Evolutionary conservation across 2,113 vertebrate genomes (phyloP), one percentile per base, ranked within the genome.

Genomic region (Pachyramphus minor): DNA sequence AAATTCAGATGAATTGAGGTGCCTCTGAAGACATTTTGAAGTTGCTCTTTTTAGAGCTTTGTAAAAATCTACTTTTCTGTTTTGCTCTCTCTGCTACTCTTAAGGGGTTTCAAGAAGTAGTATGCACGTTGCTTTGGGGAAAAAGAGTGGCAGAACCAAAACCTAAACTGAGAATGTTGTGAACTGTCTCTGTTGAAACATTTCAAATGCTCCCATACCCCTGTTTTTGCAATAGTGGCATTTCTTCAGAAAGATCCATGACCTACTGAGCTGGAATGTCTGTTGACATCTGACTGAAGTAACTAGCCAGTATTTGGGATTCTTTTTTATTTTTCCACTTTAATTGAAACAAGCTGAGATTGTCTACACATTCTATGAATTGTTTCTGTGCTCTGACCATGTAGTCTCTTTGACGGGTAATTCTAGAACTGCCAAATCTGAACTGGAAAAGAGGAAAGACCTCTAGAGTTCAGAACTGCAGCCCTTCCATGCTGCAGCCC

Each of bases 301-400:
- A 93, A 76, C 50, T 90, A 84, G 64, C 44, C 87, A 60, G 73
- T 63, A 94, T 89, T 91, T 93, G 64, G 35, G 59, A 45, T 66
- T 83, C 8, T 33, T 69, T 35, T 45, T 31, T 56, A 64, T 14
- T 17, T 66, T 73, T 71, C 7, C 56, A 81, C 42, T 89, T 79
- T 97, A 92, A 86, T 69, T 94, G 94, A 94, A 91, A 89, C 82
- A 90, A 80, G 79, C 77, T 94, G 93, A 58, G 44, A 58, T 75
- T 87, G 60, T 69, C 87, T 76, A 31, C 15, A 6, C 21, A 15
- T 76, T 84, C 73, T 72, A 0, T 71, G 47, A 62, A 74, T 88
- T 66, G 37, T 83, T 96, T 96, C 82, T 47, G 22, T 3, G 11
- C 84, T 91, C 77, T 92, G 74, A 31, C 59, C 31, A 28, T 77